phyloP scores from a whole-genome alignment of 2,113 vertebrate genomes.

The Arvicanthis niloticus region DNA sequence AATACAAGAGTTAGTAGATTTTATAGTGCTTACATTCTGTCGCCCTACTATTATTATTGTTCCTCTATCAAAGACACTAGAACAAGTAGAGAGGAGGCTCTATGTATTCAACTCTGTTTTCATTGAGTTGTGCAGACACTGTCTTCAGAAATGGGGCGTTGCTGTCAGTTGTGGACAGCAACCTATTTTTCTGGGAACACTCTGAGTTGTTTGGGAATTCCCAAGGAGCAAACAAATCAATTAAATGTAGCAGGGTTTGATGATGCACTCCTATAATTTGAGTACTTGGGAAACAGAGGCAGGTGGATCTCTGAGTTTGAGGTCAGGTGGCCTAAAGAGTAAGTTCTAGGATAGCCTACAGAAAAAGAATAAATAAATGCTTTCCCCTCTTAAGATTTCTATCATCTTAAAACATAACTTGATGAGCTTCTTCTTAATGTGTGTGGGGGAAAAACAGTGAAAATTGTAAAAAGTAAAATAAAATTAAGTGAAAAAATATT shows the following conservation, averaged over 20 bases:
- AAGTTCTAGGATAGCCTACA: not conserved
- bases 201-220: not conserved
- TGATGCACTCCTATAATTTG: not conserved
- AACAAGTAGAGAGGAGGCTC: not conserved
- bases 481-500: not conserved
- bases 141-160: not conserved
- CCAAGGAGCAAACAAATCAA: not conserved
- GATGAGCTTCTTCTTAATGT: not conserved
- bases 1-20: not conserved
- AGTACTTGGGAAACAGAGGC: not conserved
- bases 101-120: not conserved
- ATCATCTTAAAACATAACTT: conserved; percentile 60
- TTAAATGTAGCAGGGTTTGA: not conserved
- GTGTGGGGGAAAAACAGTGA: conserved; percentile 4
- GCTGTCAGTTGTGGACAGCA: not conserved
- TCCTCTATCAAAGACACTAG: not conserved
- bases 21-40: not conserved
- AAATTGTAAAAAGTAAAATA: not conserved
- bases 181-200: not conserved
- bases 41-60: too few species aligned
- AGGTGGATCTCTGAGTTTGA: not conserved
- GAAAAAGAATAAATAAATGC: not conserved
- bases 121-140: not conserved
- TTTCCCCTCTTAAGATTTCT: not conserved
- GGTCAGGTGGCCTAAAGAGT: not conserved